Evolutionary conservation across 2,888 invertebrate species (phyloP).

Genomic region (Scaptomyza caliginosa): DNA sequence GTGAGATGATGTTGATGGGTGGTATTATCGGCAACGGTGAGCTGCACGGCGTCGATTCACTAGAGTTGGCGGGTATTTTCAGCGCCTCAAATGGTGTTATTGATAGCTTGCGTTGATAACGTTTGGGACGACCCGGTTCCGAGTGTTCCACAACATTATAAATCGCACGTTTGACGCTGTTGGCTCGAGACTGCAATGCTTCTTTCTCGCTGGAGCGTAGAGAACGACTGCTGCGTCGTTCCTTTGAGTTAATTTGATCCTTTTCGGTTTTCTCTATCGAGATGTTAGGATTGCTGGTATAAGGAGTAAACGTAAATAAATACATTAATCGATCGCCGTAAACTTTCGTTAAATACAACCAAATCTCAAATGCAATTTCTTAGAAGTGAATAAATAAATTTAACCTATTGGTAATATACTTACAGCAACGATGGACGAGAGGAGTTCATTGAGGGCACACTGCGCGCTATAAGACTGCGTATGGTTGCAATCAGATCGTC

Average conservation of each 20-base stretch:
- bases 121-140: slow-evolving; percentile 85
- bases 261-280: slow-evolving; percentile 85
- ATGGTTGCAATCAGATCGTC: slow-evolving; percentile 82
- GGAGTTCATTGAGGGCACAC: slow-evolving; percentile 53
- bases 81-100: slow-evolving; percentile 83
- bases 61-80: slow-evolving; percentile 78
- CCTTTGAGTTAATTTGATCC: slow-evolving; percentile 85
- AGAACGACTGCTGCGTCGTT: slow-evolving; percentile 81
- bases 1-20: slow-evolving; percentile 83
- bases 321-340: too few relatives aligned
- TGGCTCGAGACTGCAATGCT: slow-evolving; percentile 88
- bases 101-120: slow-evolving; percentile 85
- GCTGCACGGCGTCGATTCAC: slow-evolving; percentile 82
- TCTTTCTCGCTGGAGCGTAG: slow-evolving; percentile 86
- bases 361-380: too few relatives aligned
- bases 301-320: too few relatives aligned
- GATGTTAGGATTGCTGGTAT: slow-evolving; percentile 82
- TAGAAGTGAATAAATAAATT: too few relatives aligned
- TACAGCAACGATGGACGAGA: slow-evolving; percentile 62
- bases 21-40: slow-evolving; percentile 82
- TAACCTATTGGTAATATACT: slow-evolving; percentile 26
- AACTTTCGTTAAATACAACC: too few relatives aligned
- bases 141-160: slow-evolving; percentile 92
- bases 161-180: slow-evolving; percentile 93
- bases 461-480: slow-evolving; percentile 75